Base-by-base conservation (phyloP, 2,888 invertebrate species). In the Brassicogethes aeneus region DNA sequence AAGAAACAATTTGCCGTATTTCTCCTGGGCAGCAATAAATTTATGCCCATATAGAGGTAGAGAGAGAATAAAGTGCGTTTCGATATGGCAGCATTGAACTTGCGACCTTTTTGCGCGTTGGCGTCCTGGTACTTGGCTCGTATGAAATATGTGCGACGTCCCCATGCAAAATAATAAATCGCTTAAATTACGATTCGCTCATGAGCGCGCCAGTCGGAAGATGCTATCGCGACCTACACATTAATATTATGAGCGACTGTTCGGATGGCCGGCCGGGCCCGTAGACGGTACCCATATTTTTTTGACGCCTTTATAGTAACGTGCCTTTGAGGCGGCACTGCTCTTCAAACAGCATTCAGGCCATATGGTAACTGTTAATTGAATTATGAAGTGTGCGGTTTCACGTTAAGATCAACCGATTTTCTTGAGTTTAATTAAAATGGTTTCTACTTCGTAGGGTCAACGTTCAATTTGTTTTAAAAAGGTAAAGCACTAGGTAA, bases 131-230 rank as follows among this genome's bases (percentile, higher is more conserved):
- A 15, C 34, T 34, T 15, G 16, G 35, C 17, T 23, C 32, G 37
- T 39, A 52, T 48, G 47, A 44, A 45, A 50, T 48, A 50, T 40
- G 44, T 36, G 37, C 42, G 38, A 40, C 45, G 37, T 46, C 46
- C 46, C 8, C 47, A 41, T 42, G 44, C 46, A 50, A 45, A 51
- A 53, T 48, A 50, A 51, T 53, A 53, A 46, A 53, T 51, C 50
- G 45, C 40, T 51, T 48, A 47, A 51, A 51, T 51, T 51, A 50
- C 50, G 48, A 51, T 53, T 53, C 50, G 51, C 47, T 50, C 46
- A 43, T 46, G 48, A 46, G 47, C 43, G 42, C 45, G 42, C 43
- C 45, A 37, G 37, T 29, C 40, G 44, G 23, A 10, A 23, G 23
- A 23, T 23, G 5, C 10, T 23, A 23, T 23, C 23, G 23, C 23